These are phyloP conservation scores for Pogonomyrmex californicus DNA, from an alignment of 1,140 invertebrate species.

Conservation along the genomic window DNA sequence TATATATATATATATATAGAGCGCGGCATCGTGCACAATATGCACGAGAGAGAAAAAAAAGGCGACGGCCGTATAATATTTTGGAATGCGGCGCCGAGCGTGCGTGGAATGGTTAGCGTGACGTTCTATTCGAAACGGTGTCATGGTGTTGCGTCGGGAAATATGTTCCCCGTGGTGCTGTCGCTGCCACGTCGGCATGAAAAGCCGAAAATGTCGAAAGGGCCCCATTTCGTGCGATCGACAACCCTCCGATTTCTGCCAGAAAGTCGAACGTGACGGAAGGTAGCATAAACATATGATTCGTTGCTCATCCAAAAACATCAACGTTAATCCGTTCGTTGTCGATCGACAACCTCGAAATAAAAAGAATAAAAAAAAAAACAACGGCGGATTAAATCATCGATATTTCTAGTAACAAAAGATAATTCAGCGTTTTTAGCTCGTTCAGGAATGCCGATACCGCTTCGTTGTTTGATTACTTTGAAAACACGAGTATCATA, in stretches of 20 bases:
- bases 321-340: background rate
- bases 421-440: background rate
- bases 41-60: background rate
- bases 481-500: background rate
- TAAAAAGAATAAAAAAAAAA: background rate
- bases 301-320: background rate
- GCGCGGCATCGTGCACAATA: constrained; percentile 29
- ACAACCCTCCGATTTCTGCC: background rate
- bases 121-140: constrained; percentile 26
- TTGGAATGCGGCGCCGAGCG: constrained; percentile 7
- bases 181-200: background rate
- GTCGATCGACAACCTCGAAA: background rate
- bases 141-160: constrained; percentile 1
- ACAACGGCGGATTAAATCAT: background rate
- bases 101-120: constrained; percentile 45
- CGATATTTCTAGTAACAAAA: background rate
- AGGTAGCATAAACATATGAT: background rate
- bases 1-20: background rate
- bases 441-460: constrained; percentile 4
- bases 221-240: background rate
- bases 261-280: constrained; percentile 5
- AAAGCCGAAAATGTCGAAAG: constrained; percentile 45
- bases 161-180: constrained; percentile 9
- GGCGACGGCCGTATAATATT: background rate
- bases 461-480: background rate